Evolutionary conservation across 2,888 invertebrate genomes (phyloP).

Genomic region (Malthinus flaveolus): DNA sequence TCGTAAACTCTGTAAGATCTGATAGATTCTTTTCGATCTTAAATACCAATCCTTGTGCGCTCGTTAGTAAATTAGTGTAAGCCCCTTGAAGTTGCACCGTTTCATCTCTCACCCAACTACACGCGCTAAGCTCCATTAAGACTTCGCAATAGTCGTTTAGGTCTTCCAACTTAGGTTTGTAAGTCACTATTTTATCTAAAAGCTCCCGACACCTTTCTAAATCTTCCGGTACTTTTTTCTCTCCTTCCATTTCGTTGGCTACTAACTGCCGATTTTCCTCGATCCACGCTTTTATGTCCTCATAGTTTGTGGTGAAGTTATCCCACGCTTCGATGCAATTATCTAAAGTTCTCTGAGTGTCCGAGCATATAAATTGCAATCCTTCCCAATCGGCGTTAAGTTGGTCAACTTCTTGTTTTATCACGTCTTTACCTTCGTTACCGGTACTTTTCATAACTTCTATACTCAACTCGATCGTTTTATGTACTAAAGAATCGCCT

Average conservation of each 20-base stretch:
- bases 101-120: constrained; percentile 82
- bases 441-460: constrained; percentile 77
- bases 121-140: constrained; percentile 83
- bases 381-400: constrained; percentile 82
- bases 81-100: constrained; percentile 82
- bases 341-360: constrained; percentile 73
- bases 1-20: constrained; percentile 88
- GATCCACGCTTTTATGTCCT: constrained; percentile 76
- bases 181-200: constrained; percentile 72
- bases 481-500: constrained; percentile 73
- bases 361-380: constrained; percentile 73
- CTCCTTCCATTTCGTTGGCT: constrained; percentile 65
- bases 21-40: constrained; percentile 88
- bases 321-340: constrained; percentile 82
- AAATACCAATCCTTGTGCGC: constrained; percentile 79
- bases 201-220: constrained; percentile 74
- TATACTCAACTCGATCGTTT: constrained; percentile 73
- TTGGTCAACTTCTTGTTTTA: constrained; percentile 80
- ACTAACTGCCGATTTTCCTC: constrained; percentile 69
- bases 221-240: constrained; percentile 79
- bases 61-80: constrained; percentile 77
- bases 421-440: constrained; percentile 79
- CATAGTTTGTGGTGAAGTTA: constrained; percentile 73
- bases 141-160: constrained; percentile 85
- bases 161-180: constrained; percentile 80